Base-by-base conservation (phyloP, 1,140 invertebrate species). In the Amphibalanus amphitrite region DNA sequence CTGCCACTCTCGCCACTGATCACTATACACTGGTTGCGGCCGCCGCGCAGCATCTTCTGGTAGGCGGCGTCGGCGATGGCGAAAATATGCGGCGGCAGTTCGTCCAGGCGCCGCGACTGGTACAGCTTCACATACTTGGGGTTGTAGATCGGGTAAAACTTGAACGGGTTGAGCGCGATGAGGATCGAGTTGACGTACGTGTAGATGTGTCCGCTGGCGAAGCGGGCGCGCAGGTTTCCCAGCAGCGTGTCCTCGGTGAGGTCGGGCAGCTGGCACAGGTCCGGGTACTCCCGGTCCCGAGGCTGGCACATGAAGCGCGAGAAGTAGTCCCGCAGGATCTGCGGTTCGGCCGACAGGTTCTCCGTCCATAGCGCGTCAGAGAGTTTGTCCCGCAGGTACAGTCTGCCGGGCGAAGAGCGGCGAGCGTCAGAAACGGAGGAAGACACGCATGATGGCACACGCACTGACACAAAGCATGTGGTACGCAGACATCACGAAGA, bases 141-240 rank as follows among this genome's bases (percentile, higher is more conserved):
- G 83, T 97, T 97, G 82, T 97, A 97, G 75, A 97, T 97, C 8
- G 94, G 95, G 81, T 95, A 93, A 79, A 96, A 96, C 83, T 86
- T 84, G 76, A 87, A 88, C 4, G 87, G 86, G 80, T 88, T 87
- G 59, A 97, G 86, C 68, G 95, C 93, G 77, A 98, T 96, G 29
- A 98, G 82, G 77, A 98, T 98, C 28, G 92, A 95, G 29, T 94
- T 94, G 71, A 97, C 94, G 78, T 97, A 97, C 6, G 94, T 97
- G 80, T 97, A 98, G 77, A 97, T 97, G 79, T 95, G 92, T 71
- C 92, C 91, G 76, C 89, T 90, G 28, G 87, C 86, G 82, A 97
- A 97, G 76, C 94, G 85, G 30, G 90, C 90, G 75, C 89, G 85
- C 65, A 96, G 83, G 82, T 97, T 97, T 76, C 95, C 92, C 67